Conservation (phyloP, 2,113 vertebrate species). For the Pangasianodon gigas region DNA sequence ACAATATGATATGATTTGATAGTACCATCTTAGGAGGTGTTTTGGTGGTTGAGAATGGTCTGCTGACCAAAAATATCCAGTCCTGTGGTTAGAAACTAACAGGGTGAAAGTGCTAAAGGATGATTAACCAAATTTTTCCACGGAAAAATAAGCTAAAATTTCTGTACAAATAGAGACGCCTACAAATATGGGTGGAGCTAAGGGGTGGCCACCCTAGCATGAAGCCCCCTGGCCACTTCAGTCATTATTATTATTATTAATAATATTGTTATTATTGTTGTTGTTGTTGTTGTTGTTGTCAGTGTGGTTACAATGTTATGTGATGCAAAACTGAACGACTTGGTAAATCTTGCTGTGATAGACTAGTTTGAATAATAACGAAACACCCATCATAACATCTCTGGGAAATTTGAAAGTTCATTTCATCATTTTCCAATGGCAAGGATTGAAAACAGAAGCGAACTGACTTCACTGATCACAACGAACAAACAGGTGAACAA, state of each 20-base stretch:
- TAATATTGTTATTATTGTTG: background rate
- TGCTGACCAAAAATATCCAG: background rate
- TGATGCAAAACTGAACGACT: too few relatives aligned
- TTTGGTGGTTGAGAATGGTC: too few relatives aligned
- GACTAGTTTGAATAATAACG: too few relatives aligned
- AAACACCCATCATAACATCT: too few relatives aligned
- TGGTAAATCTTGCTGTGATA: too few relatives aligned
- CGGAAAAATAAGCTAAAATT: too few relatives aligned
- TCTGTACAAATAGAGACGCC: too few relatives aligned
- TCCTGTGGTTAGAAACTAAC: background rate
- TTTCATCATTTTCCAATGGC: background rate
- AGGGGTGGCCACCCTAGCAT: background rate
- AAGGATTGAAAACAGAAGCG: background rate
- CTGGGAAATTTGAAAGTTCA: background rate
- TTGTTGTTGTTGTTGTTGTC: background rate
- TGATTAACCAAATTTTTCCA: background rate
- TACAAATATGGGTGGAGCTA: background rate
- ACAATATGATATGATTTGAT: background rate
- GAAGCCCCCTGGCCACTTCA: background rate
- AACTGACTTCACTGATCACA: too few relatives aligned
- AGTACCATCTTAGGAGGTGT: background rate
- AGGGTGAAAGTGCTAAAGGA: background rate
- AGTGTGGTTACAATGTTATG: too few relatives aligned
- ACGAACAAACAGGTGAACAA: too few relatives aligned
- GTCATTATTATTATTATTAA: background rate